Conservation (phyloP, 1,140 invertebrate species). For the Lepidurus arcticus region DNA sequence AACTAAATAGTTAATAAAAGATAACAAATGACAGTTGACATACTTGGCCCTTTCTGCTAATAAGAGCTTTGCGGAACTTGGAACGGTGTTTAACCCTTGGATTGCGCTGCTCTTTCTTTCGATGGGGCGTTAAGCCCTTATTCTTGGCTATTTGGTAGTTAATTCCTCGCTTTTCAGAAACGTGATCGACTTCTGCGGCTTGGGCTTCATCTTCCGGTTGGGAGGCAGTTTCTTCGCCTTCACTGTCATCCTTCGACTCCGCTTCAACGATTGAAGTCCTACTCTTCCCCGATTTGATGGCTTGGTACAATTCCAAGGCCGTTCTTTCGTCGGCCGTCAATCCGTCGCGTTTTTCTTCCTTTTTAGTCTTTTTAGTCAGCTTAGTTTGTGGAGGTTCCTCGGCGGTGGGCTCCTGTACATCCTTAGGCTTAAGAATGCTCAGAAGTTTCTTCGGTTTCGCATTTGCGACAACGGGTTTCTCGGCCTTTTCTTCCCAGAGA, state of each 20-base stretch:
- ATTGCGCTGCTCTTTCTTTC: slow-evolving; percentile 86
- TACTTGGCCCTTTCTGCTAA: slow-evolving; percentile 81
- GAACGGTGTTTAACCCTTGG: slow-evolving; percentile 86
- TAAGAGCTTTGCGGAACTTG: slow-evolving; percentile 83
- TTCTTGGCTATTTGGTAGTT: slow-evolving; percentile 93
- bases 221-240: slow-evolving; percentile 32
- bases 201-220: slow-evolving; percentile 32
- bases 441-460: slow-evolving; percentile 40
- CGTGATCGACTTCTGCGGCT: slow-evolving; percentile 39
- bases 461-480: slow-evolving; percentile 36
- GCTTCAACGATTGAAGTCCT: slow-evolving; percentile 25
- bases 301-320: slow-evolving; percentile 42
- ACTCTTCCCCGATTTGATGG: slow-evolving; percentile 40
- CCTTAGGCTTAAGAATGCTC: slow-evolving; percentile 39
- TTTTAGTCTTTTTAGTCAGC: slow-evolving; percentile 39
- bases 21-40: slow-evolving; percentile 39
- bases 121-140: slow-evolving; percentile 80
- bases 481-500: slow-evolving; percentile 31
- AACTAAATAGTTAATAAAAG: slow-evolving; percentile 25
- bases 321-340: slow-evolving; percentile 41
- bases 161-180: slow-evolving; percentile 66
- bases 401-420: not conserved
- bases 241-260: slow-evolving; percentile 38
- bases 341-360: slow-evolving; percentile 33
- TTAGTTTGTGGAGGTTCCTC: slow-evolving; percentile 39